A percentile compares a stretch with the other conserved stretches of the same genome.
Evolutionary conservation across 2,888 invertebrate genomes (phyloP).

Genomic region (Colletes collaris): DNA sequence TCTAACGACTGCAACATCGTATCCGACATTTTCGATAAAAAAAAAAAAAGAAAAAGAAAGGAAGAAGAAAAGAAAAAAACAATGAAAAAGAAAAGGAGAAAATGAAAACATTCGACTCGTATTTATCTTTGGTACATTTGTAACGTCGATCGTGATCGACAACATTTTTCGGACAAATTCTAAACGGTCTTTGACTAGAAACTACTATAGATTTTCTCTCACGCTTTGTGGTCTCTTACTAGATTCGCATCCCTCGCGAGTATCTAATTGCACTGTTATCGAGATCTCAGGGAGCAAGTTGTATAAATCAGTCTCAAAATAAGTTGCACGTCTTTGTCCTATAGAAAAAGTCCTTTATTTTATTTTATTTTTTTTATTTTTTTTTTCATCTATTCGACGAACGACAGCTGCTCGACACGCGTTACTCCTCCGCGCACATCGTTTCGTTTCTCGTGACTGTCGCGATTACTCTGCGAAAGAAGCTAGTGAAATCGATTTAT

Average conservation of each 20-base stretch:
- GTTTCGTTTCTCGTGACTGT: conserved; percentile 36
- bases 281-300: conserved; percentile 56
- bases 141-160: conserved; percentile 38
- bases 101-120: conserved; percentile 6
- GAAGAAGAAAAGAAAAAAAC: no score
- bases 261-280: conserved; percentile 63
- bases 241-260: conserved; percentile 55
- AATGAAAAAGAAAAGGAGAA: no score
- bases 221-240: conserved; percentile 51
- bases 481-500: conserved; percentile 51
- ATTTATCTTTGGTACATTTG: conserved; percentile 7
- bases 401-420: conserved; percentile 60
- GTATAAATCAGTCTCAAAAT: conserved; percentile 67
- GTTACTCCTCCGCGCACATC: conserved; percentile 4
- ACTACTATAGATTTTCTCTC: conserved; percentile 39
- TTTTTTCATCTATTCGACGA: conserved; percentile 35
- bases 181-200: conserved; percentile 51
- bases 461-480: conserved; percentile 41
- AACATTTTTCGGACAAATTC: conserved; percentile 19
- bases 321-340: conserved; percentile 53
- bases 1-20: not conserved
- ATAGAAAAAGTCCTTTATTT: conserved; percentile 24
- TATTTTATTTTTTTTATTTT: not conserved
- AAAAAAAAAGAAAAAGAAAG: not conserved
- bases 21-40: not conserved